Conservation (phyloP, 2,113 vertebrate species). For the Gallinago jamesoni region DNA sequence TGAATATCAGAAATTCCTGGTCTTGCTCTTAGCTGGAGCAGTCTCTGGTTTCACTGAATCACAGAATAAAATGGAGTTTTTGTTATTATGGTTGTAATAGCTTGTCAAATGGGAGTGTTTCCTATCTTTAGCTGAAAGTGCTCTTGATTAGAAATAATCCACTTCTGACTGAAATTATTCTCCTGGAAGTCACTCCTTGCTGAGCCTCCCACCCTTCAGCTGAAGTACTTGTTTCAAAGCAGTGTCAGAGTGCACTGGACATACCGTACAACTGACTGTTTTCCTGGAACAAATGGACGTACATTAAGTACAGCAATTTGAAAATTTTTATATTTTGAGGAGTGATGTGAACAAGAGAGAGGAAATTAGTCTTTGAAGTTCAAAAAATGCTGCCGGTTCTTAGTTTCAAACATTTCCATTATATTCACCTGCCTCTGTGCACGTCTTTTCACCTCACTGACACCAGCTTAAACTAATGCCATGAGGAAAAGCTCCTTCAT, state of each 20-base stretch:
- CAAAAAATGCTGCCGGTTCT: background rate
- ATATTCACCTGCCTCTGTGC: background rate
- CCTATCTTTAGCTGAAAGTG: background rate
- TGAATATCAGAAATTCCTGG: background rate
- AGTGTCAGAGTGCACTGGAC: background rate
- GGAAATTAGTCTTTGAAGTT: background rate
- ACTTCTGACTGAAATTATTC: background rate
- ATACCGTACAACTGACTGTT: background rate
- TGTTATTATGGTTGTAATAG: background rate
- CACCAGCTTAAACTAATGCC: background rate
- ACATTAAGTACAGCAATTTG: background rate
- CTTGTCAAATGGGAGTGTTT: background rate
- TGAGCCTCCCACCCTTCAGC: background rate
- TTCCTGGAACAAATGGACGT: background rate
- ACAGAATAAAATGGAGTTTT: background rate
- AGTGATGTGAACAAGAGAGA: background rate
- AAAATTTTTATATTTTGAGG: background rate
- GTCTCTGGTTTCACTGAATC: background rate
- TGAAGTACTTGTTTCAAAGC: background rate
- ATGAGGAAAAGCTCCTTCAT: background rate
- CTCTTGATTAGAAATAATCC: background rate
- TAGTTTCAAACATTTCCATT: background rate
- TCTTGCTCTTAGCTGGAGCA: background rate
- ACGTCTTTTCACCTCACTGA: background rate
- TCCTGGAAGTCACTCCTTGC: background rate